Base-by-base conservation (phyloP, 2,797 vertebrate species). In the Aselliscus stoliczkanus region DNA sequence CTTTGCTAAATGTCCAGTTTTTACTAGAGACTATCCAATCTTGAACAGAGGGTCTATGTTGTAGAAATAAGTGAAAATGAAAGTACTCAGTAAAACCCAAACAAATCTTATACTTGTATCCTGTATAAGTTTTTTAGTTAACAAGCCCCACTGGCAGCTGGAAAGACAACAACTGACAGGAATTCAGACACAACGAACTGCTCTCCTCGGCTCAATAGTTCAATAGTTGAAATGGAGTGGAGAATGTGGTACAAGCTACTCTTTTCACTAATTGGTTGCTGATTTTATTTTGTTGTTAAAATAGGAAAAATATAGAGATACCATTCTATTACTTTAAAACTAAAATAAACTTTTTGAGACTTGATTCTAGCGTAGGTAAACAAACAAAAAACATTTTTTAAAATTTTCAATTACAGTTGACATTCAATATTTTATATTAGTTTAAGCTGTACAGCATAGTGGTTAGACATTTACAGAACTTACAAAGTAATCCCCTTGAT, bases 231-330 rank as follows among this genome's bases (percentile, higher is more conserved):
- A 90, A 25, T 11, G 37, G 37, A 85, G 50, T 42, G 10, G 23
- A 60, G 42, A 77, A 77, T 37, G 27, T n/a, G 13, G 64, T 54
- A 27, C 50, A 62, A 42, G 50, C 29, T 89, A 64, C 31, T 81
- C 52, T 60, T 88, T 93, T 64, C 62, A 82, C 42, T 91, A 91
- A 88, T 56, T 73, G 67, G 42, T 72, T 81, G 88, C 31, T 77
- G 58, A 84, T 42, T 94, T 86, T 52, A 62, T 94, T 80, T 90
- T 93, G 29, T 90, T 75, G 34, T 56, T 87, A 88, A 42, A 72
- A 87, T 52, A 76, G 10, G 29, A 70, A 60, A 14, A 64, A n/a
- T 52, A 79, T 72, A 84, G 72, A 60, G 14, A 81, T 21, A 50
- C 3, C 12, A 29, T 47, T 75, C 9, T 84, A 20, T 88, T 60